These are phyloP conservation scores for Scaptomyza flava DNA, from an alignment of 2,888 invertebrate species.

Conservation along the genomic window DNA sequence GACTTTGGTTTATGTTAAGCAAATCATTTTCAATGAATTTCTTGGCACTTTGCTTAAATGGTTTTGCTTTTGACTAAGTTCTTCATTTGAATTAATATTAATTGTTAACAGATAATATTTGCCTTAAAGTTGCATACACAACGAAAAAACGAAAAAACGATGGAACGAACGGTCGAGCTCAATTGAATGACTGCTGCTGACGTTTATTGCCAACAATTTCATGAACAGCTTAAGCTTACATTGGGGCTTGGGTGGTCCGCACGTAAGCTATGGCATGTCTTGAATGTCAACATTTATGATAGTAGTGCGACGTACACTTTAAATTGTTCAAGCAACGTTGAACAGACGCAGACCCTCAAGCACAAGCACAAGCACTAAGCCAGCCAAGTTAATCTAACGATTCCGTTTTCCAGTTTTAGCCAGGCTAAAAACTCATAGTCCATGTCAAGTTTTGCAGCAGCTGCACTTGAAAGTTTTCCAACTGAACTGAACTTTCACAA, in stretches of 20 bases:
- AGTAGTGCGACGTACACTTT: slow-evolving; percentile 18
- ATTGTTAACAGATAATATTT: slow-evolving; percentile 16
- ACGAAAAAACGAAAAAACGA: neutral
- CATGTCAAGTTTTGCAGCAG: slow-evolving; percentile 55
- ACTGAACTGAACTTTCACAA: slow-evolving; percentile 58
- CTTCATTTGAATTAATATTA: slow-evolving; percentile 7
- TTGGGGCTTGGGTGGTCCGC: slow-evolving; percentile 16
- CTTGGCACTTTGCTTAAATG: neutral
- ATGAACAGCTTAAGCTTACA: slow-evolving; percentile 18
- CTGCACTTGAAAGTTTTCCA: slow-evolving; percentile 75
- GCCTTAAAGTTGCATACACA: neutral
- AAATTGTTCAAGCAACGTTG: slow-evolving; percentile 14
- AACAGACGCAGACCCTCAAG: slow-evolving; percentile 8
- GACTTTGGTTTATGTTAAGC: neutral
- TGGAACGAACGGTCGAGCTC: neutral
- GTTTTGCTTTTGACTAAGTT: neutral
- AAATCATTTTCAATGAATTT: neutral
- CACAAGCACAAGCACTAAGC: slow-evolving; percentile 10
- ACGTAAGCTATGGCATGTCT: slow-evolving; percentile 39
- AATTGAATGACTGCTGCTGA: slow-evolving; percentile 38
- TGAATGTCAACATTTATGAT: slow-evolving; percentile 51
- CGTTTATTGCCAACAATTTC: slow-evolving; percentile 44
- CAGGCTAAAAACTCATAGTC: slow-evolving; percentile 32
- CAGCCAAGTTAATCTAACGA: slow-evolving; percentile 52
- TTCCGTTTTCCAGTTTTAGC: slow-evolving; percentile 39